A percentile compares a stretch with the other conserved stretches of the same genome.
phyloP scores from a whole-genome alignment of 1,140 invertebrate species.

The Coelopa frigida region DNA sequence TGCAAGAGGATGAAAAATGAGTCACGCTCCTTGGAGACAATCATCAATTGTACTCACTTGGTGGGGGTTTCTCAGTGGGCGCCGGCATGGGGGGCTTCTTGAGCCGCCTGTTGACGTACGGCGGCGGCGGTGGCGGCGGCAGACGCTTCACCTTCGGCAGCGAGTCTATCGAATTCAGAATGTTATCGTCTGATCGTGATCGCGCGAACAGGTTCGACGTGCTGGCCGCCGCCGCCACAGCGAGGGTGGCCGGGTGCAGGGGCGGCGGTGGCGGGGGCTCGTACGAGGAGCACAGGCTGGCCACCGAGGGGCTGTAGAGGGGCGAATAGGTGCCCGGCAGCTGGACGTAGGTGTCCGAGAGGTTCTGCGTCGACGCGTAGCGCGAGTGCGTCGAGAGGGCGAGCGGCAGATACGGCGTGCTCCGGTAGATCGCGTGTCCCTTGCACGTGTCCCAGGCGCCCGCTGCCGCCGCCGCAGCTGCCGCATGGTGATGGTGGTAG shows the following conservation, averaged over 20 bases:
- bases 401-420: conserved; percentile 65
- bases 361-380: conserved; percentile 68
- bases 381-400: conserved; percentile 57
- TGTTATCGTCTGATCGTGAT: conserved; percentile 70
- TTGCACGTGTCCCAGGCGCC: conserved; percentile 50
- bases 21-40: background rate
- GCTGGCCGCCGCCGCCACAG: conserved; percentile 47
- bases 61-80: conserved; percentile 40
- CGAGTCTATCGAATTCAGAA: conserved; percentile 60
- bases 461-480: conserved; percentile 33
- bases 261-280: conserved; percentile 51
- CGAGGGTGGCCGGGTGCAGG: conserved; percentile 46
- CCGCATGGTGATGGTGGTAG: conserved; percentile 48
- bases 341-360: conserved; percentile 62
- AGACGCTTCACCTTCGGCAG: conserved; percentile 55
- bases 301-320: conserved; percentile 53
- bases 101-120: conserved; percentile 35
- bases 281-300: conserved; percentile 47
- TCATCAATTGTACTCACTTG: conserved; percentile 29
- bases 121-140: conserved; percentile 66
- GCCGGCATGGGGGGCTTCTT: conserved; percentile 42
- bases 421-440: conserved; percentile 66
- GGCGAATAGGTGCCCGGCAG: conserved; percentile 51
- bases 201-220: conserved; percentile 52
- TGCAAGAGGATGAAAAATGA: conserved; percentile 13